phyloP scores from a whole-genome alignment of 2,888 invertebrate genomes.

The Eristalis intricaria region DNA sequence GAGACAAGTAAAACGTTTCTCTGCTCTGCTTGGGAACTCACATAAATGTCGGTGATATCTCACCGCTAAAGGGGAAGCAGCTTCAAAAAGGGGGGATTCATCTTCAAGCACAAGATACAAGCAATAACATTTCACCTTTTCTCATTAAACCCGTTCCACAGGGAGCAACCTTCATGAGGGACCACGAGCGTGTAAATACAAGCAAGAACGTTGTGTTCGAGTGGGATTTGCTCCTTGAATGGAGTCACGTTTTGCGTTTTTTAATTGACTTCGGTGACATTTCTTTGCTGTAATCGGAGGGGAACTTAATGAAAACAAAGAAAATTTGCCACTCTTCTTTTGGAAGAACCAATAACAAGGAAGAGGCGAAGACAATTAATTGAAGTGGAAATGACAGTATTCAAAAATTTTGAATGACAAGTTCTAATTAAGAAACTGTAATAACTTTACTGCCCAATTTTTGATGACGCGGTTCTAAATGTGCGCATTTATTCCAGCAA shows the following conservation, averaged over 20 bases:
- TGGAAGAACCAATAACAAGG: not conserved
- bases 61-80: slow-evolving; percentile 2
- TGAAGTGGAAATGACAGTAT: too few species aligned
- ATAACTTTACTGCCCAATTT: too few species aligned
- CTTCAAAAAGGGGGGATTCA: not conserved
- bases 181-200: not conserved
- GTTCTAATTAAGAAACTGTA: too few species aligned
- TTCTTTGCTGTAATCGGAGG: not conserved
- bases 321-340: not conserved
- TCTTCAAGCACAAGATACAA: not conserved
- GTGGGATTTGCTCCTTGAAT: not conserved
- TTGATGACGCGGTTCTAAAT: too few species aligned
- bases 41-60: slow-evolving; percentile 79
- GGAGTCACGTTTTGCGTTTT: not conserved
- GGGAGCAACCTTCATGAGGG: not conserved
- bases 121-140: slow-evolving; percentile 8
- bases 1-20: slow-evolving; percentile 78
- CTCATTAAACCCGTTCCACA: slow-evolving; percentile 7
- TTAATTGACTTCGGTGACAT: not conserved
- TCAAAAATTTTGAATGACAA: too few species aligned
- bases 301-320: not conserved
- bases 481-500: too few species aligned
- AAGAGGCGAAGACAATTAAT: not conserved
- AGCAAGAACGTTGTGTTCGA: not conserved
- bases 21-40: slow-evolving; percentile 78